Conservation (phyloP, 2,113 vertebrate species). For the Stegostoma tigrinum region DNA sequence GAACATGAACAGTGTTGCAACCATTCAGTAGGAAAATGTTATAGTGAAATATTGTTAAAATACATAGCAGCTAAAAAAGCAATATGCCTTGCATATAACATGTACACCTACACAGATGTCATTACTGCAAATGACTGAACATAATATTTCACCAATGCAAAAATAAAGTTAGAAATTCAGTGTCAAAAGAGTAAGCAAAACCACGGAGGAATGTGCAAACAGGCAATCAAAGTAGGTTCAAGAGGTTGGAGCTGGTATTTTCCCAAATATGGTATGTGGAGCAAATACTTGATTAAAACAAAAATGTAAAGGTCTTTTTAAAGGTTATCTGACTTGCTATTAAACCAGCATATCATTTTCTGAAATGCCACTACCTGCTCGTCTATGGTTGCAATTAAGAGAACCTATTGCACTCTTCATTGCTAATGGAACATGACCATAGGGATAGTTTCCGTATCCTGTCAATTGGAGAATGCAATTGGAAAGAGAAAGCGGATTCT, state of each 20-base stretch:
- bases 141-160: neutral
- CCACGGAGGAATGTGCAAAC: neutral
- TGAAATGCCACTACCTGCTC: slow-evolving; percentile 2
- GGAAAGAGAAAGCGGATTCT: neutral
- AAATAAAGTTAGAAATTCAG: neutral
- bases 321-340: slow-evolving; percentile 19
- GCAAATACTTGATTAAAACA: neutral
- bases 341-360: neutral
- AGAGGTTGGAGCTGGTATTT: neutral
- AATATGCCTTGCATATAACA: neutral
- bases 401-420: neutral
- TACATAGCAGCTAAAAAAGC: neutral
- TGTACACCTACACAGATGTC: neutral
- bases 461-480: neutral
- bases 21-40: neutral
- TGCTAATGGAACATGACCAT: neutral
- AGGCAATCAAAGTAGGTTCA: neutral
- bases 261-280: neutral
- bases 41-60: neutral
- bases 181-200: neutral
- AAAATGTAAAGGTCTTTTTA: neutral
- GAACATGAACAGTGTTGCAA: neutral
- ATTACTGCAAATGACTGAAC: neutral
- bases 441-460: neutral
- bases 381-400: neutral